A percentile compares a stretch with the other conserved stretches of the same genome.
Evolutionary conservation across 2,888 invertebrate genomes (phyloP).

Genomic region (Eulithis testata): DNA sequence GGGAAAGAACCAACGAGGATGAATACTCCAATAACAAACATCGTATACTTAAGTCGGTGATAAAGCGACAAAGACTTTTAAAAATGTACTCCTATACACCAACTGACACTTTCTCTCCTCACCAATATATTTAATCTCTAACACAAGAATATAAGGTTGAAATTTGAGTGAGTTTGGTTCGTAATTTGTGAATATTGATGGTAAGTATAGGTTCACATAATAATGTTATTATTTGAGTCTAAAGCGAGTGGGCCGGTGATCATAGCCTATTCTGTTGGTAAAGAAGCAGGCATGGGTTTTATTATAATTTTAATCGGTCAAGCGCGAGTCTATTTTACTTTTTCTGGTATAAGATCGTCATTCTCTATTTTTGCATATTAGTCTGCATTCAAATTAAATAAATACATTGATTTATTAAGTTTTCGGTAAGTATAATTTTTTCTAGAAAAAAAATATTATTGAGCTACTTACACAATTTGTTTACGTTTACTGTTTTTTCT

Average conservation of each 20-base stretch:
- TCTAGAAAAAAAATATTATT: too few species aligned
- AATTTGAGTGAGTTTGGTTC: conserved; percentile 36
- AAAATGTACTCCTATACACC: conserved; percentile 70
- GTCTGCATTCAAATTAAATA: too few species aligned
- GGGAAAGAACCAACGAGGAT: conserved; percentile 63
- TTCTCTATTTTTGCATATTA: too few species aligned
- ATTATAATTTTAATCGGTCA: conserved; percentile 52
- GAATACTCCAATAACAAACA: conserved; percentile 64
- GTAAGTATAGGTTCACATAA: conserved; percentile 64
- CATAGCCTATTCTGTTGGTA: conserved; percentile 71
- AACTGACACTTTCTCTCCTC: conserved; percentile 37
- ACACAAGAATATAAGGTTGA: conserved; percentile 41
- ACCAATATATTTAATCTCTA: conserved; percentile 24
- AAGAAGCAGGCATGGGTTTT: conserved; percentile 70
- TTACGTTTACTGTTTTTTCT: too few species aligned
- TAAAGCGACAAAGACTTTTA: conserved; percentile 74
- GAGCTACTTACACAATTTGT: too few species aligned
- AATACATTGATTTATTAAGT: too few species aligned
- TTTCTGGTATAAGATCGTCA: background rate
- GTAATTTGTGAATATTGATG: conserved; percentile 31
- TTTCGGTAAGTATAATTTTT: too few species aligned
- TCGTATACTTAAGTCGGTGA: conserved; percentile 50
- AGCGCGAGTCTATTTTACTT: conserved; percentile 40
- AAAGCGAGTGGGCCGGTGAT: conserved; percentile 74
- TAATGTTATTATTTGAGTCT: conserved; percentile 79